phyloP scores from a whole-genome alignment of 92 coral and sea anemone genomes.

The Phenganax stokvisi region DNA sequence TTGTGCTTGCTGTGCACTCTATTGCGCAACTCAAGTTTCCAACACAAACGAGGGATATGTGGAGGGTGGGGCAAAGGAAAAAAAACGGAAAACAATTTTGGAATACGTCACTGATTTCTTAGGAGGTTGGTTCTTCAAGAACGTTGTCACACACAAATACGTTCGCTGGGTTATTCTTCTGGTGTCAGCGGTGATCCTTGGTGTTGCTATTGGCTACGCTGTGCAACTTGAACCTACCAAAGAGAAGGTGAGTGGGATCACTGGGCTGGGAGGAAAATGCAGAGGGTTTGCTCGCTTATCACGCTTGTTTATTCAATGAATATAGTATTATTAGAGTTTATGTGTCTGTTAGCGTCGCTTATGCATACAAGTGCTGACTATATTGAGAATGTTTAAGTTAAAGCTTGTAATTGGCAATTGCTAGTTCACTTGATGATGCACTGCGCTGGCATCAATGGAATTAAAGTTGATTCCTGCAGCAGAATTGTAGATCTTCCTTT shows the following conservation, averaged over 20 bases:
- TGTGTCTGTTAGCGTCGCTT: no score
- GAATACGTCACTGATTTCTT: constrained; percentile 30
- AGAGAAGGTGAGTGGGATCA: constrained; percentile 51
- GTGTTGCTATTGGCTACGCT: constrained; percentile 50
- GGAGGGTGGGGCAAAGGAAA: background rate
- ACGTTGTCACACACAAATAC: constrained; percentile 50
- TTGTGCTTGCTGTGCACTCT: background rate
- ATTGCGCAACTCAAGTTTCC: background rate
- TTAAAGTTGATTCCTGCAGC: no score
- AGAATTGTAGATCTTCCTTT: no score
- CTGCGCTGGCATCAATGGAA: no score
- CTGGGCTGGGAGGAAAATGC: constrained; percentile 6
- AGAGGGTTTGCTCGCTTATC: no score
- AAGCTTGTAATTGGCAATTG: no score
- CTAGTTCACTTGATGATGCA: no score
- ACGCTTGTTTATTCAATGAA: background rate
- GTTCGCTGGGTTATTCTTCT: constrained; percentile 54
- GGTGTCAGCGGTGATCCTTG: constrained; percentile 33
- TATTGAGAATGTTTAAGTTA: constrained; percentile 4
- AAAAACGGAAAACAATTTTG: background rate
- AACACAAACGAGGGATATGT: background rate
- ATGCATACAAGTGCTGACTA: no score
- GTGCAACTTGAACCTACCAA: constrained; percentile 47
- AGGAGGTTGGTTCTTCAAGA: constrained; percentile 50
- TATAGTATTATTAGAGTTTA: no score